A percentile compares a stretch with the other conserved stretches of the same genome.
These are phyloP conservation scores for Eugnorisma glareosa DNA, from an alignment of 2,888 invertebrate genomes.

Conservation along the genomic window DNA sequence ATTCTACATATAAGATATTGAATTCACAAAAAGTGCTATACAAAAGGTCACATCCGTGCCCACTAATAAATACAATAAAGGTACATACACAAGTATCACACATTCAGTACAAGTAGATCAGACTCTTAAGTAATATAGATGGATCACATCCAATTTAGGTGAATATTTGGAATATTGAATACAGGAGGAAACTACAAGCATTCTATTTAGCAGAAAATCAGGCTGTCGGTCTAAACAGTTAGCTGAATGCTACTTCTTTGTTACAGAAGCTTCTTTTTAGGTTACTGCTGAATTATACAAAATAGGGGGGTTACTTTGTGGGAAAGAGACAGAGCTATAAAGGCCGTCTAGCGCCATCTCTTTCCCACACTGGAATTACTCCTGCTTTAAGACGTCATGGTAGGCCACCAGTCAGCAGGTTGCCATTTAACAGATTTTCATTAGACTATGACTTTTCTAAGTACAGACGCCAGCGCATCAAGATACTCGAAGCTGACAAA, in stretches of 20 bases:
- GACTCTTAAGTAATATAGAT: constrained; percentile 64
- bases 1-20: constrained; percentile 36
- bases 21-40: constrained; percentile 68
- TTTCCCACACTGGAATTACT: too few species aligned
- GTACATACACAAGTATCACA: constrained; percentile 68
- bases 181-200: constrained; percentile 23
- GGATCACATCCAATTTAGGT: constrained; percentile 54
- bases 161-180: constrained; percentile 11
- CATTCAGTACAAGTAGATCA: constrained; percentile 66
- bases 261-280: too few species aligned
- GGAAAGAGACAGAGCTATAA: too few species aligned
- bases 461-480: background rate
- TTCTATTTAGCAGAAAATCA: background rate
- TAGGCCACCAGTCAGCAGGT: background rate
- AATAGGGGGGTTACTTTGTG: too few species aligned
- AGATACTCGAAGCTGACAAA: too few species aligned
- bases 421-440: background rate
- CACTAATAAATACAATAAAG: constrained; percentile 54
- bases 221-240: too few species aligned
- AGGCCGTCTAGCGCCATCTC: too few species aligned
- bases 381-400: too few species aligned
- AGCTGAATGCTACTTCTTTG: too few species aligned
- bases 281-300: too few species aligned
- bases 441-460: background rate
- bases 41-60: constrained; percentile 61